Conservation (phyloP, 2,888 invertebrate genomes). For the Tetragonula carbonaria region DNA sequence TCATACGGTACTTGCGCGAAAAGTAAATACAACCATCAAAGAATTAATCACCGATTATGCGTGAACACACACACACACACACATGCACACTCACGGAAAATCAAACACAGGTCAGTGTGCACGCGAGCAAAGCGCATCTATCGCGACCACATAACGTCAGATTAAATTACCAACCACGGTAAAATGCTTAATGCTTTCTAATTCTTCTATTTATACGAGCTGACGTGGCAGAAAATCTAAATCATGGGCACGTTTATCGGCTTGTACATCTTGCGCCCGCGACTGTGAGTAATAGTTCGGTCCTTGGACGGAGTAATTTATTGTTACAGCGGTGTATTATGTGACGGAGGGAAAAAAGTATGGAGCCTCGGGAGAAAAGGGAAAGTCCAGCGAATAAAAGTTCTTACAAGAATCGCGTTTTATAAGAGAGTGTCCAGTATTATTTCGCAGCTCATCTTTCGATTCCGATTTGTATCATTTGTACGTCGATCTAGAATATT, state of each 20-base stretch:
- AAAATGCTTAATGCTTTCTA: slow-evolving; percentile 8
- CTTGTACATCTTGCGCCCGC: slow-evolving; percentile 14
- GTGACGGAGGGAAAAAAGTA: background rate
- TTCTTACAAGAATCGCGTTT: background rate
- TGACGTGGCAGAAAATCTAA: slow-evolving; percentile 33
- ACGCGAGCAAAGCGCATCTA: slow-evolving; percentile 1
- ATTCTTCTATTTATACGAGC: slow-evolving; percentile 25
- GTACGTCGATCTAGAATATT: background rate
- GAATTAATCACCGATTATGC: background rate
- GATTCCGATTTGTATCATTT: background rate
- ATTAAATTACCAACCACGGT: slow-evolving; percentile 18
- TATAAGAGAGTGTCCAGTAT: too few relatives aligned
- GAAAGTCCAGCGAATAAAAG: background rate
- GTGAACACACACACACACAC: background rate
- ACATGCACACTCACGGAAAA: background rate
- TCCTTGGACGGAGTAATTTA: slow-evolving; percentile 3
- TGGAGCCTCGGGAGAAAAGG: background rate
- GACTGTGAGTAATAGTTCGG: slow-evolving; percentile 13
- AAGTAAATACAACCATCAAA: too few relatives aligned
- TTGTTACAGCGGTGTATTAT: background rate
- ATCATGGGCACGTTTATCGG: slow-evolving; percentile 19
- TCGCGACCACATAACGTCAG: slow-evolving; percentile 8
- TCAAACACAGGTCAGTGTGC: background rate
- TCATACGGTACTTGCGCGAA: too few relatives aligned
- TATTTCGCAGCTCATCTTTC: background rate